Evolutionary conservation across 1,140 invertebrate genomes (phyloP), one percentile per base, ranked within the genome.

Genomic region (Acromyrmex charruanus): DNA sequence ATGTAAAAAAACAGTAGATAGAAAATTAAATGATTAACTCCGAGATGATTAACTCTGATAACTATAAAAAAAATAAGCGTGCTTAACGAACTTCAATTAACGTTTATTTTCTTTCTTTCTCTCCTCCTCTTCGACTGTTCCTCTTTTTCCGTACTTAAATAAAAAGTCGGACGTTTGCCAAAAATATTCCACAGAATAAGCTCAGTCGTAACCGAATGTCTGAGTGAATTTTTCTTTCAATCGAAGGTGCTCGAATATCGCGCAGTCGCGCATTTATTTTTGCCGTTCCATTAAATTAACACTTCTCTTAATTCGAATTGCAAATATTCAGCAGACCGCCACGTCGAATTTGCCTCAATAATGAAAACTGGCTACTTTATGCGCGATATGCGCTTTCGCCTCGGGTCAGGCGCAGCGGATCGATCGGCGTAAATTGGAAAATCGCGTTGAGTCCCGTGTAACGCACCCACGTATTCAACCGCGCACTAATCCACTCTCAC

Each of bases 341-440:
- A 14, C 75, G 59, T 68, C 77, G 49, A 71, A 87, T 55, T 85
- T 77, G 68, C 44, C 55, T 66, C 71, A 55, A 89, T 89, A 88
- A 89, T 77, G 88, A 77, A 88, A 72, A 74, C 28, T 35, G 63
- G 74, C 75, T 86, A 82, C 77, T 86, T 80, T 61, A 80, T 80
- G 77, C 65, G 77, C 75, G 77, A 86, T 86, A 81, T 86, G 65
- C 69, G 66, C 28, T 85, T 63, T 65, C 21, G 82, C 87, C 68
- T 74, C 58, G 68, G 39, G 71, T 44, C 21, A 18, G 69, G 31
- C 39, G 59, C 49, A n/a, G 72, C 39, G 49, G 39, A 86, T 85
- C 85, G 77, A 80, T 65, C 44, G 68, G 39, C 39, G 69, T 80
- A 79, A 85, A 85, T 85, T 74, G 68, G 86, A 87, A 86, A 77